Evolutionary conservation across 2,888 invertebrate genomes (phyloP).

Genomic region (Lasioglossum oenotherae): DNA sequence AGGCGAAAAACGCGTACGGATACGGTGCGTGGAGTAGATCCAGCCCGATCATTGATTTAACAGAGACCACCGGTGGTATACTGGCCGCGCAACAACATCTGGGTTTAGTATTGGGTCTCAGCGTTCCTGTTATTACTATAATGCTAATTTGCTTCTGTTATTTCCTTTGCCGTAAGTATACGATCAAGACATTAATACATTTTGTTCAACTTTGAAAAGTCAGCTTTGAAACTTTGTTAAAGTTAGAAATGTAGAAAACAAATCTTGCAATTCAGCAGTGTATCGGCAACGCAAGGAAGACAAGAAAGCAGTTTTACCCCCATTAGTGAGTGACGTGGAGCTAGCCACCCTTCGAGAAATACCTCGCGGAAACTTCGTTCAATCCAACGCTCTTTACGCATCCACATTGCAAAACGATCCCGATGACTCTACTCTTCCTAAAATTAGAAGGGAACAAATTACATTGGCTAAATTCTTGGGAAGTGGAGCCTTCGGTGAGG

Average conservation of each 20-base stretch:
- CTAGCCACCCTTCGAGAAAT: conserved; percentile 94
- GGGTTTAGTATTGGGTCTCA: conserved; percentile 88
- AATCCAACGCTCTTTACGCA: conserved; percentile 94
- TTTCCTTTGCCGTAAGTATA: conserved; percentile 85
- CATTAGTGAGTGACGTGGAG: conserved; percentile 91
- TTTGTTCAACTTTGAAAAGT: neutral
- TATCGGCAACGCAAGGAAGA: conserved; percentile 88
- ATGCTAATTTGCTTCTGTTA: conserved; percentile 82
- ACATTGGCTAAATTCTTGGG: conserved; percentile 95
- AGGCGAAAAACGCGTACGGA: conserved; percentile 92
- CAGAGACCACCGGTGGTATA: conserved; percentile 83
- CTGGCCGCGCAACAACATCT: conserved; percentile 85
- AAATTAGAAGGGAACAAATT: conserved; percentile 94
- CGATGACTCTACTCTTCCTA: conserved; percentile 92
- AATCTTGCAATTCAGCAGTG: conserved; percentile 84
- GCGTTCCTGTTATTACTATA: conserved; percentile 85
- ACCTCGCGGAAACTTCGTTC: conserved; percentile 90
- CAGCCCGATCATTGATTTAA: conserved; percentile 88
- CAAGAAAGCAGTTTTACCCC: conserved; percentile 88
- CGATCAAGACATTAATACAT: neutral
- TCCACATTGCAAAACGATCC: conserved; percentile 88
- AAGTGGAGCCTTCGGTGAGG: conserved; percentile 98
- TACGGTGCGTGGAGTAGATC: conserved; percentile 91
- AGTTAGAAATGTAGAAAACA: conserved; percentile 5
- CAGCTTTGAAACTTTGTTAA: neutral